Evolutionary conservation across 2,797 vertebrate genomes (phyloP).

Genomic region (Pyrocephalus nanus): DNA sequence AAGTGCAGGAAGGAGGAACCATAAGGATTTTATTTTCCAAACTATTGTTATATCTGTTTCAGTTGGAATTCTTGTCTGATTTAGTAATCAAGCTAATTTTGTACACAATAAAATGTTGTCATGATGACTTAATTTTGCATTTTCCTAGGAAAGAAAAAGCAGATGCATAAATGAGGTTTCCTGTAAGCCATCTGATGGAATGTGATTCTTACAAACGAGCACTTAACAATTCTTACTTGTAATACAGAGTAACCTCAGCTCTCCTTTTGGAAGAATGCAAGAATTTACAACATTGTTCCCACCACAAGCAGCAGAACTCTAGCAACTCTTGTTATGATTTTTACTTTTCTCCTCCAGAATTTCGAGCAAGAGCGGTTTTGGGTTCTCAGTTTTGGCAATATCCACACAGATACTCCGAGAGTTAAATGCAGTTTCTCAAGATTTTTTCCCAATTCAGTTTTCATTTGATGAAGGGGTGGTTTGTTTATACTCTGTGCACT

Average conservation of each 20-base stretch:
- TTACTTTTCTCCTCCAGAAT: background rate
- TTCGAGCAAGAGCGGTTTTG: background rate
- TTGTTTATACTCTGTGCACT: background rate
- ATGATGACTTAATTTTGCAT: constrained; percentile 38
- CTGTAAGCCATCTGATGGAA: background rate
- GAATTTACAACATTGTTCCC: background rate
- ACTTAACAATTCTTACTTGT: background rate
- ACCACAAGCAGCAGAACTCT: background rate
- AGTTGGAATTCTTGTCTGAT: constrained; percentile 27
- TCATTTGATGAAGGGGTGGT: background rate
- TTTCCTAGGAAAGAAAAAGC: background rate
- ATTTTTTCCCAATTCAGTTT: background rate
- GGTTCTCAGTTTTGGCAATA: background rate
- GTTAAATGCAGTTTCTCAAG: background rate
- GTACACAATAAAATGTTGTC: constrained; percentile 44
- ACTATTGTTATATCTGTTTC: constrained; percentile 36
- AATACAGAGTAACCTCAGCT: background rate
- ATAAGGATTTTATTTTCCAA: constrained; percentile 35
- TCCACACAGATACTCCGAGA: background rate
- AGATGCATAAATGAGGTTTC: constrained; percentile 23
- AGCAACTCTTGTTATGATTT: background rate
- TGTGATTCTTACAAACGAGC: background rate
- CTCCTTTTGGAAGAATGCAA: background rate
- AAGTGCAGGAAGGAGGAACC: background rate
- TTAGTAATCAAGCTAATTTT: constrained; percentile 28